A percentile compares a stretch with the other conserved stretches of the same genome.
Evolutionary conservation across 1,140 invertebrate genomes (phyloP).

Genomic region (Magallana gigas): DNA sequence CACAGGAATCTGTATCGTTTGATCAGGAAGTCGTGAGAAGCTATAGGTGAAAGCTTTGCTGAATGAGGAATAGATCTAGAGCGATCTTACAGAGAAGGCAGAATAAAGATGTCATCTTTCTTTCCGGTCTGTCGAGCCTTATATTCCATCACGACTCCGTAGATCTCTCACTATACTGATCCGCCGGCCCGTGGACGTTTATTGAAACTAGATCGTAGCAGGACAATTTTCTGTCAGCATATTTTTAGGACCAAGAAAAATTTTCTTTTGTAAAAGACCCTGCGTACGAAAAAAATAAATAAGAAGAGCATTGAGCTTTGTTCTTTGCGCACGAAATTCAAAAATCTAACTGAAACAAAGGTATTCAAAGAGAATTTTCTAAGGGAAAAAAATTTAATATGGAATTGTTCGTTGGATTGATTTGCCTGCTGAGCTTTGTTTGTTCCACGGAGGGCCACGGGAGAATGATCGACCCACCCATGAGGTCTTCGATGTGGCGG

Average conservation of each 20-base stretch:
- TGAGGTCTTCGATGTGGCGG: constrained; percentile 94
- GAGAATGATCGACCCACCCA: constrained; percentile 91
- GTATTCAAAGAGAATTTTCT: too few relatives aligned
- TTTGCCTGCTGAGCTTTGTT: not conserved
- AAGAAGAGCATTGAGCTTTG: not conserved
- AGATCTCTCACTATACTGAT: constrained; percentile 11
- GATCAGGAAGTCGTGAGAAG: constrained; percentile 14
- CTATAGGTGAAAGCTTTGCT: not conserved
- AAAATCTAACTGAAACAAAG: not conserved
- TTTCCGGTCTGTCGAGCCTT: constrained; percentile 12
- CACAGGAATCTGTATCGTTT: not conserved
- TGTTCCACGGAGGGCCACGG: constrained; percentile 84
- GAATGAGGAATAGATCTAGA: not conserved
- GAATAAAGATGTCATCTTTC: constrained; percentile 12
- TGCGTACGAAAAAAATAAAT: not conserved
- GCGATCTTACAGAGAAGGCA: not conserved
- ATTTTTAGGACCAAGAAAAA: too few relatives aligned
- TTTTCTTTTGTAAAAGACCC: not conserved
- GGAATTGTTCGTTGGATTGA: not conserved
- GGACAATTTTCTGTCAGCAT: not conserved
- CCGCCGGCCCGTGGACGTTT: not conserved
- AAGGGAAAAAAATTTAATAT: not conserved
- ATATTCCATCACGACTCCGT: constrained; percentile 17
- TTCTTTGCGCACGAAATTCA: not conserved
- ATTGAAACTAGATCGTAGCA: not conserved